Evolutionary conservation across 2,113 vertebrate species (phyloP), one percentile per base, ranked within the genome.

Genomic region (Melanerpes formicivorus): DNA sequence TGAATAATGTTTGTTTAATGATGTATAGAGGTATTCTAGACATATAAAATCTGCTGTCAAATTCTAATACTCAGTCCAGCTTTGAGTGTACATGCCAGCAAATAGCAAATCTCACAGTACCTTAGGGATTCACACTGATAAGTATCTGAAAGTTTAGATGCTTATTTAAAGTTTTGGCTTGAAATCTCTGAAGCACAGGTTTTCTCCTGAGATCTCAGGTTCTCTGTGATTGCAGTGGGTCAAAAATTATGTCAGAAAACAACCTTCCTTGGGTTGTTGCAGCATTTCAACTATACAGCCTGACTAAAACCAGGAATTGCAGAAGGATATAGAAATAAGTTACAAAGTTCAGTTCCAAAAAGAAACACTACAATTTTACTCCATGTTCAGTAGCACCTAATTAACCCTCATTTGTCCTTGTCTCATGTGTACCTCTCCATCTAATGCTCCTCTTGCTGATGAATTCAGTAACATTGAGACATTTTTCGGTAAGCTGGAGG

Each of bases 131-230:
- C 75, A 67, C 26, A 60, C 50, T 79, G 87, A 84, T 88, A 93
- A 93, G 66, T 72, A 86, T 86, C 85, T 14, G 6, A 78, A 93
- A 88, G 70, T 95, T 96, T 78, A 76, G 82, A 63, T 84, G 83
- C 77, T 90, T 95, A 86, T 90, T 95, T 95, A 91, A 95, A 91
- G 80, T 93, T 91, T 87, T 60, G 66, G 37, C 76, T 94, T 50
- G 27, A 90, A 82, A 86, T 87, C 86, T 88, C 77, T 82, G 88
- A 92, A 95, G 83, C 60, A 50, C n/a, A 55, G 34, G 40, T 75
- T 95, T 90, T 82, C 74, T 74, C 84, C 59, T 88, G 78, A 95
- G 89, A 91, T 90, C 87, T 90, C 82, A 59, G 46, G 64, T 86
- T 86, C 34, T 85, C 56, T 92, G 74, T 90, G 66, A 71, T 77